Conservation (phyloP, 2,888 invertebrate species). For the Pharmacophagus antenor region DNA sequence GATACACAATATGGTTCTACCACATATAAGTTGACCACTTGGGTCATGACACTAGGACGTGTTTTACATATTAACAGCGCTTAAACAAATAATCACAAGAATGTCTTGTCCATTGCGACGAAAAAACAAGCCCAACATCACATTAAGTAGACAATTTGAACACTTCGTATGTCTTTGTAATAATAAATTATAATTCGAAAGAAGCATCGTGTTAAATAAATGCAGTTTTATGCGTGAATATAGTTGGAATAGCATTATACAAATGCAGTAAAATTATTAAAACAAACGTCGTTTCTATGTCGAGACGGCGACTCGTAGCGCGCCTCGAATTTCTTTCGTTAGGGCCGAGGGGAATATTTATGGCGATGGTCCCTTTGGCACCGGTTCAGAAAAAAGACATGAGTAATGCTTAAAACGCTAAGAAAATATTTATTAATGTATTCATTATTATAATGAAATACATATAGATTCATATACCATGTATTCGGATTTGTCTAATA, state of each 20-base stretch:
- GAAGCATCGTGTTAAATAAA: slow-evolving; percentile 25
- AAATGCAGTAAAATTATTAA: slow-evolving; percentile 30
- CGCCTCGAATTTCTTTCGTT: slow-evolving; percentile 31
- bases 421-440: slow-evolving; percentile 26
- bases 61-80: slow-evolving; percentile 44
- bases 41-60: slow-evolving; percentile 54
- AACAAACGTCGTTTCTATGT: slow-evolving; percentile 31
- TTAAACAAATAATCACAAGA: slow-evolving; percentile 19
- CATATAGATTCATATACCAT: background rate
- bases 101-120: slow-evolving; percentile 20
- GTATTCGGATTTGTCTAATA: slow-evolving; percentile 1
- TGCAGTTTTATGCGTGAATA: slow-evolving; percentile 23
- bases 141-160: slow-evolving; percentile 12
- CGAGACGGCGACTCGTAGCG: slow-evolving; percentile 16
- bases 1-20: slow-evolving; percentile 51
- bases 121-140: slow-evolving; percentile 4
- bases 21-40: slow-evolving; percentile 55
- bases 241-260: slow-evolving; percentile 30
- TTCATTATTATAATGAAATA: slow-evolving; percentile 25
- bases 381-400: slow-evolving; percentile 30
- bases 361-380: slow-evolving; percentile 30
- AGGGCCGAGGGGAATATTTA: slow-evolving; percentile 30
- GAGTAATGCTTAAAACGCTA: slow-evolving; percentile 28
- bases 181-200: slow-evolving; percentile 29
- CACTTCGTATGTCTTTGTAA: slow-evolving; percentile 7